Conservation (phyloP, 2,888 invertebrate species). For the Parasteatoda lunata region DNA sequence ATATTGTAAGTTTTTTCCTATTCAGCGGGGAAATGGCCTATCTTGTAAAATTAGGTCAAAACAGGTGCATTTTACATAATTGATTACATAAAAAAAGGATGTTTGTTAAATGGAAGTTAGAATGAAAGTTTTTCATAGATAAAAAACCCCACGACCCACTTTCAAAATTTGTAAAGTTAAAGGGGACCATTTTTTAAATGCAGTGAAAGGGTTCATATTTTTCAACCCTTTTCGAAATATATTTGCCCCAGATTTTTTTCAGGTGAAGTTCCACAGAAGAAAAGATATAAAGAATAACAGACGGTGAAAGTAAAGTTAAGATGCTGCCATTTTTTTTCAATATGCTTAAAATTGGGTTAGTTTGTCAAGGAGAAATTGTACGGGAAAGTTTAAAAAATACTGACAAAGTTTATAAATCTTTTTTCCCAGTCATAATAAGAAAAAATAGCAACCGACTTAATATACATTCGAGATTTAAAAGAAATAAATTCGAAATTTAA, state of each 20-base stretch:
- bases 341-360: too few relatives aligned
- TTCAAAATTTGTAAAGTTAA: neutral
- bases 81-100: neutral
- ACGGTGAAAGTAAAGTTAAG: too few relatives aligned
- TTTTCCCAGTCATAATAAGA: too few relatives aligned
- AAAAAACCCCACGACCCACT: constrained; percentile 24
- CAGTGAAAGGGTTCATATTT: neutral
- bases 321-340: too few relatives aligned
- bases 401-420: too few relatives aligned
- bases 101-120: neutral
- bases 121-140: neutral
- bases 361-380: too few relatives aligned
- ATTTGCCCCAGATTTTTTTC: neutral
- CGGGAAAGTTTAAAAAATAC: too few relatives aligned
- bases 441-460: too few relatives aligned
- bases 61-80: constrained; percentile 31
- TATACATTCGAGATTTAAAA: too few relatives aligned
- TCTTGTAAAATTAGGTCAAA: constrained; percentile 29
- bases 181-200: neutral
- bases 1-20: neutral
- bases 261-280: neutral
- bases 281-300: too few relatives aligned
- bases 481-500: too few relatives aligned
- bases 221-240: neutral
- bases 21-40: constrained; percentile 6